Evolutionary conservation across 2,888 invertebrate genomes (phyloP), one percentile per base, ranked within the genome.

Genomic region (Acanthoscelides obtectus): DNA sequence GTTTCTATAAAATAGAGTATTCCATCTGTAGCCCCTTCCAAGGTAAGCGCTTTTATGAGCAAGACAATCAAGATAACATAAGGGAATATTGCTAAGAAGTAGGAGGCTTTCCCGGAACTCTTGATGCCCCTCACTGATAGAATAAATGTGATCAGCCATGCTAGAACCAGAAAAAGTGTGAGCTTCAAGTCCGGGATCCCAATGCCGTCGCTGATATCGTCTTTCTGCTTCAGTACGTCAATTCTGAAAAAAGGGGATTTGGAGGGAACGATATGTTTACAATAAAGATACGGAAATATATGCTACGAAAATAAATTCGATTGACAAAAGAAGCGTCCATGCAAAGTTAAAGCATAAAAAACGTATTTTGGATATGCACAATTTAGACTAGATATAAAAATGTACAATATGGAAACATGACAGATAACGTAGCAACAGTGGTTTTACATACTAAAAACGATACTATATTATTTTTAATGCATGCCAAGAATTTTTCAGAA

Each of bases 1-100:
- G 95, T 95, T 71, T 89, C 90, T 71, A 96, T 86, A 81, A 95
- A 95, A 86, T 92, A 95, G 64, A 91, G 83, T 69, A 95, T 92
- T 0, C 95, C 96, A 45, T 89, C 87, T 0, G 84, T 87, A 19
- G 95, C 92, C 0, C 95, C 95, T 0, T 91, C 90, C 69, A 92
- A 80, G 0, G 89, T 90, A 0, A 86, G 87, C 0, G 91, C 89
- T 74, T 91, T 88, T 69, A 94, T 89, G 19, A 96, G 87, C 67
- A 96, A 85, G 45, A 90, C 90, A 72, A 94, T 86, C 84, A 96
- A 89, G 69, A 96, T 90, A 4, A 93, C 88, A 80, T 94, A 94
- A 0, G 95, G 95, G 83, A 95, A 95, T 1, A 96, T 84, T 0
- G 96, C 96, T n/a, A 96, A 90, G 84, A 97, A 94, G 84, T 96